These are phyloP conservation scores for western clawed frog (Xenopus tropicalis) DNA, from an alignment of 2,113 vertebrate species.

Conservation along the genomic window UCB_Xtro_10.0 CM004444.2:167223001-167223500, in stretches of 20 bases:
- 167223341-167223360: neutral
- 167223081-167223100: conserved; percentile 40
- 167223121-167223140: conserved; percentile 36
- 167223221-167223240: conserved; percentile 4
- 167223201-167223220: conserved; percentile 6
- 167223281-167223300: neutral
- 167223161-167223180: conserved; percentile 35
- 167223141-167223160: conserved; percentile 26
- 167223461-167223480: too few species aligned
- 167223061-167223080: conserved; percentile 31
- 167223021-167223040: conserved; percentile 28
- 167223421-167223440: neutral
- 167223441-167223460: neutral
- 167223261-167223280: neutral
- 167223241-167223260: conserved; percentile 8
- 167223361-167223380: neutral
- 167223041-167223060: conserved; percentile 22
- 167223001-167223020: neutral
- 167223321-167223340: neutral
- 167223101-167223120: conserved; percentile 39
- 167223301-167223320: neutral
- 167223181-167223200: neutral
- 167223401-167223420: neutral
- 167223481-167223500: too few species aligned
- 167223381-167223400: neutral